phyloP scores from a whole-genome alignment of 2,797 vertebrate species.

The Artibeus lituratus region DNA sequence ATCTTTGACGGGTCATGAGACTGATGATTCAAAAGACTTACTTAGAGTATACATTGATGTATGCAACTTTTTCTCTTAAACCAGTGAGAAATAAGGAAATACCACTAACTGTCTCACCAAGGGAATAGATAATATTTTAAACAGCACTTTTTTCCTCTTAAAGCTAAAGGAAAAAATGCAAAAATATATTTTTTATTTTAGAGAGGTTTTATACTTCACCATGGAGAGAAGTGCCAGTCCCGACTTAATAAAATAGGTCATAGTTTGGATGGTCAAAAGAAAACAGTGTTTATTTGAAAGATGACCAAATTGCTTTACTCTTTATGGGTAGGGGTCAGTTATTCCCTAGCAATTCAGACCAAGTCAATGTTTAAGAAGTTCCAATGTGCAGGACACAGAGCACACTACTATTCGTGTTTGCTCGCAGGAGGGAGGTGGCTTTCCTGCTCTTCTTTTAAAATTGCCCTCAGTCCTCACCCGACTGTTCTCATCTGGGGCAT shows the following conservation, averaged over 20 bases:
- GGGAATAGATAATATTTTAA: not conserved
- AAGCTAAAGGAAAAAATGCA: not conserved
- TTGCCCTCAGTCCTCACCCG: rapidly evolving
- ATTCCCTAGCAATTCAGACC: not conserved
- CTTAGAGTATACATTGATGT: not conserved
- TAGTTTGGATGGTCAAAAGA: not conserved
- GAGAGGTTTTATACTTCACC: not conserved
- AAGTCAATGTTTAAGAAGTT: not conserved
- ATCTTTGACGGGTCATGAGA: constrained; percentile 23
- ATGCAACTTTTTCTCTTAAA: not conserved
- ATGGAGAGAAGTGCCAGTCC: not conserved
- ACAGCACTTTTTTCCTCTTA: not conserved
- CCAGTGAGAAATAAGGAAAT: not conserved
- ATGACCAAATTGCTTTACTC: not conserved
- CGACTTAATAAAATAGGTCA: not conserved
- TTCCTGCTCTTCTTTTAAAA: not conserved
- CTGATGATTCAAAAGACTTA: not conserved
- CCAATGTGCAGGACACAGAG: rapidly evolving
- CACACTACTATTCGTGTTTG: not conserved
- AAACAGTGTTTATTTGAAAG: not conserved
- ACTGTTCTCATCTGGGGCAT: not conserved
- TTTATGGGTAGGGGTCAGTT: not conserved
- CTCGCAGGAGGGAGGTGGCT: not conserved
- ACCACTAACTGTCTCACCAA: not conserved
- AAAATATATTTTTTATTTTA: not conserved